Conservation (phyloP, 2,888 invertebrate genomes). For the Drosophila meridionalis region DNA sequence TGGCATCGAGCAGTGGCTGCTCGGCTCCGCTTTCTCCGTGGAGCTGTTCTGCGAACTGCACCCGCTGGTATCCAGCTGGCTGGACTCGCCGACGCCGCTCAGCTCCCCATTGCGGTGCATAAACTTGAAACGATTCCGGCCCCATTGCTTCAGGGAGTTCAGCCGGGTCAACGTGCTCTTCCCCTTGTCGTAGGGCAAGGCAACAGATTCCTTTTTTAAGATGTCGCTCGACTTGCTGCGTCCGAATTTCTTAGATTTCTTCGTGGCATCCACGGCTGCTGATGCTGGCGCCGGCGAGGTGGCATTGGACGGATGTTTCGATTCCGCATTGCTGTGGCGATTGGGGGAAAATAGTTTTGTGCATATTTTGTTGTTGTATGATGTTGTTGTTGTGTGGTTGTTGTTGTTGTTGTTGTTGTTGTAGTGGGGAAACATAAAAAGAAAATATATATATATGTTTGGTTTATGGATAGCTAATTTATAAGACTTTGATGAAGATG, state of each 20-base stretch:
- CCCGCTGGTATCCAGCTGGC: conserved; percentile 83
- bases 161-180: conserved; percentile 87
- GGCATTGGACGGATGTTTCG: conserved; percentile 63
- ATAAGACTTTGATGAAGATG: conserved; percentile 57
- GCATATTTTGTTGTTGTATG: conserved; percentile 36
- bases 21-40: conserved; percentile 68
- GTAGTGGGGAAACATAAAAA: conserved; percentile 61
- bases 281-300: conserved; percentile 50
- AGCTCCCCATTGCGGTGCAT: conserved; percentile 87
- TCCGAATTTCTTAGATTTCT: conserved; percentile 85
- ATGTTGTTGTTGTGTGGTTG: conserved; percentile 18
- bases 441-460: conserved; percentile 73
- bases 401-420: conserved; percentile 48
- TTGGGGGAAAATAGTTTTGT: conserved; percentile 26
- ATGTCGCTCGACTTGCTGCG: conserved; percentile 92
- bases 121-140: conserved; percentile 90
- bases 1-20: conserved; percentile 33
- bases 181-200: conserved; percentile 84
- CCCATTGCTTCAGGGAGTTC: conserved; percentile 94
- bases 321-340: conserved; percentile 63
- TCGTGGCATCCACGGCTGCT: conserved; percentile 43
- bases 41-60: conserved; percentile 72
- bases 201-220: conserved; percentile 87
- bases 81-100: conserved; percentile 72
- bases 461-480: conserved; percentile 72